Evolutionary conservation across 2,888 invertebrate genomes (phyloP).

Genomic region (Euspilapteryx auroguttella): DNA sequence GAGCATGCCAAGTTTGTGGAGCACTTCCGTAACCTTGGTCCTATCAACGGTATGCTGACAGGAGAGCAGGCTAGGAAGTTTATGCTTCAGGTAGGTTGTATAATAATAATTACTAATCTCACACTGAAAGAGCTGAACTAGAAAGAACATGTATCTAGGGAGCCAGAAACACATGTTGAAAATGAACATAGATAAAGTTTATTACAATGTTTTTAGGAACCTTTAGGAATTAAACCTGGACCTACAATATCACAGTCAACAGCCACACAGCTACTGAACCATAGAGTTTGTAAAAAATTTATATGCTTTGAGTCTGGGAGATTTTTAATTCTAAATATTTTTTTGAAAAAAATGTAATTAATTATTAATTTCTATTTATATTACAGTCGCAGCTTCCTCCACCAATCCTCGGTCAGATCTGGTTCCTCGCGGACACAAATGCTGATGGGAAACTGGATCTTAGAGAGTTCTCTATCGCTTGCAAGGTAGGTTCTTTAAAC

Average conservation of each 20-base stretch:
- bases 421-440: constrained; percentile 95
- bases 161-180: too few species aligned
- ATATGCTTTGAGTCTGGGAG: too few species aligned
- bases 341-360: too few species aligned
- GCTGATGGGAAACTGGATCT: constrained; percentile 96
- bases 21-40: constrained; percentile 88
- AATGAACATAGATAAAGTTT: background rate
- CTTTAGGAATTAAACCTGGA: too few species aligned
- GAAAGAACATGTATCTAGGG: too few species aligned
- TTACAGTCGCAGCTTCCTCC: constrained; percentile 85
- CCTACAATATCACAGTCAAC: too few species aligned
- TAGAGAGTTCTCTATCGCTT: constrained; percentile 96
- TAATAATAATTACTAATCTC: background rate
- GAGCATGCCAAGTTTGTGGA: constrained; percentile 88
- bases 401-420: constrained; percentile 88
- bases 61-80: constrained; percentile 94
- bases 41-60: constrained; percentile 83
- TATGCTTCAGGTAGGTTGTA: constrained; percentile 67
- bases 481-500: constrained; percentile 73
- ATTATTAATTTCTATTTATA: constrained; percentile 4
- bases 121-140: background rate
- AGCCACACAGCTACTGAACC: too few species aligned
- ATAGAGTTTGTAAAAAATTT: too few species aligned
- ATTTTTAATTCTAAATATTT: background rate
- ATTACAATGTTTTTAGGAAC: too few species aligned